phyloP scores from a whole-genome alignment of 2,888 invertebrate species.

The Cremastinae sp. region DNA sequence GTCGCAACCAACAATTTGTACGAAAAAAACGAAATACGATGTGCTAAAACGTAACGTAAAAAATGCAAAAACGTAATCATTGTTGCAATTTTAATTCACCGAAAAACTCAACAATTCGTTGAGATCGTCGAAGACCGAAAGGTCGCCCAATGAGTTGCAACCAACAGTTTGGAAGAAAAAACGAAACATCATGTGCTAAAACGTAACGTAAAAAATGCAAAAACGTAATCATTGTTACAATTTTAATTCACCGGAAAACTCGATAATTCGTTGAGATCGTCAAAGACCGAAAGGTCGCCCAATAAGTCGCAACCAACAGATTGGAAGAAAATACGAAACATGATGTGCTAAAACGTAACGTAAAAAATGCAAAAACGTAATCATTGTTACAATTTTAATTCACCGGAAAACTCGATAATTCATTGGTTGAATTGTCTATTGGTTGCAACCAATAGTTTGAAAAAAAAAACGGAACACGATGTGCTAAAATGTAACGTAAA shows the following conservation, averaged over 20 bases:
- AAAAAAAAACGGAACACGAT: neutral
- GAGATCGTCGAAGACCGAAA: slow-evolving; percentile 18
- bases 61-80: too few species aligned
- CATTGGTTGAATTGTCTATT: slow-evolving; percentile 10
- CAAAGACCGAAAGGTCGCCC: slow-evolving; percentile 29
- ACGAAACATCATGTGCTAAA: neutral
- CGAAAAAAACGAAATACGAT: neutral
- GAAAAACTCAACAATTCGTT: slow-evolving; percentile 26
- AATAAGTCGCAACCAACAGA: neutral
- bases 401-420: slow-evolving; percentile 25
- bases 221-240: neutral
- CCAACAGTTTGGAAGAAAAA: neutral
- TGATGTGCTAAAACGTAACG: neutral
- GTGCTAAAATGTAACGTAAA: neutral
- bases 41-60: too few species aligned
- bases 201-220: neutral
- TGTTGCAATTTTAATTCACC: neutral
- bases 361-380: too few species aligned
- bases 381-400: neutral
- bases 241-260: neutral
- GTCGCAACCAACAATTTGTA: neutral
- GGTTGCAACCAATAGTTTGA: neutral
- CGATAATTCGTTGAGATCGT: slow-evolving; percentile 28
- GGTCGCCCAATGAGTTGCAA: slow-evolving; percentile 12
- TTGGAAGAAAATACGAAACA: neutral